Evolutionary conservation across 1,140 invertebrate species (phyloP), one percentile per base, ranked within the genome.

Genomic region (Magallana angulata): DNA sequence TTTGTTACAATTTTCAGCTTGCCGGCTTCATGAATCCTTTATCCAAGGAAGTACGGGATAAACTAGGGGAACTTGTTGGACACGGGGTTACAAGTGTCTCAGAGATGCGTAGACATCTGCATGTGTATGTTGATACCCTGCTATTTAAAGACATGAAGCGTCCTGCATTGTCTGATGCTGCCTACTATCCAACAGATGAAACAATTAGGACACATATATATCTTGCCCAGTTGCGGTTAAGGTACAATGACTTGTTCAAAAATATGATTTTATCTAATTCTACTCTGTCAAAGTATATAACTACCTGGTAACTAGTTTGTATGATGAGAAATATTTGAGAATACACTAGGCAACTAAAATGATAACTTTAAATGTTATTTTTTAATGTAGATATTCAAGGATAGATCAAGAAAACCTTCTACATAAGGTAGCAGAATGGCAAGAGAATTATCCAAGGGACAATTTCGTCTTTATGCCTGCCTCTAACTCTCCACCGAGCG

Each of bases 351-450:
- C n/a, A 30, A 71, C 18, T 18, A 71, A 24, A 71, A 18, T 71
- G 48, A 8, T 81, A 9, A 81, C 30, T 30, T 81, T 81, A 16
- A 83, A 57, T 30, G 16, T 57, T 84, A n/a, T 84, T 60, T 84
- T 80, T 76, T 85, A 9, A 57, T 8, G 18, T 62, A 87, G 85
- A 57, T 87, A 84, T 62, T 89, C 88, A 36, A 89, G 87, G 59
- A 59, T 89, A 59, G 88, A 89, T 84, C 88, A 87, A 59, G 85
- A 87, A 62, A 89, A 89, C 48, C 36, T 89, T 6, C 16, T 83
- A 2, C 58, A 87, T 12, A 57, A 18, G 57, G 83, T 87, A 81
- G 18, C 88, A 80, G 85, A 87, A 18, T 89, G 88, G 86, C 80
- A 84, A 83, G 7, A 86, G 48, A 58, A 57, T 62, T 64, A 57